Conservation (phyloP, 2,888 invertebrate genomes). For the Eupeodes luniger region DNA sequence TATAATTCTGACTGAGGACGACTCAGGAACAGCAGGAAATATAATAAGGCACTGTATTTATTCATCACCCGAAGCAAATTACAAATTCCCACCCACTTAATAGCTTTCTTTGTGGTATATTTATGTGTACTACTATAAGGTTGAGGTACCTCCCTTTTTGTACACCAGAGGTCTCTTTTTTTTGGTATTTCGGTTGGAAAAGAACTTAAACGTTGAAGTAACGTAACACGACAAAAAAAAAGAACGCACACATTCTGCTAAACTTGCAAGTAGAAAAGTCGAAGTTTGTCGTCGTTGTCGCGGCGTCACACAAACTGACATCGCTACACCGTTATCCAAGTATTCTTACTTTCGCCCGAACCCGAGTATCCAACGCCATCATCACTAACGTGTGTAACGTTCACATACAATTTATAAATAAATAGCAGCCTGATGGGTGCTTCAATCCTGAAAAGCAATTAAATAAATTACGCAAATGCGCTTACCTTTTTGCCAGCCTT, state of each 20-base stretch:
- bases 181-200: conserved; percentile 28
- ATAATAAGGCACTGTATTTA: conserved; percentile 47
- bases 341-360: neutral
- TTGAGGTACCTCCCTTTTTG: too few species aligned
- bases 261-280: conserved; percentile 53
- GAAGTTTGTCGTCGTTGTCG: conserved; percentile 1
- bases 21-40: conserved; percentile 33
- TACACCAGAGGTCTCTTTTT: conserved; percentile 1
- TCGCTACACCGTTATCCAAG: neutral
- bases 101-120: conserved; percentile 64
- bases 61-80: conserved; percentile 69
- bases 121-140: neutral
- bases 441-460: conserved; percentile 70
- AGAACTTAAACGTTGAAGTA: neutral
- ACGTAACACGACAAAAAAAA: neutral
- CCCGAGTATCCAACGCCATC: conserved; percentile 8
- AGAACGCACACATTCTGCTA: conserved; percentile 52
- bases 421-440: neutral
- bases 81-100: conserved; percentile 70
- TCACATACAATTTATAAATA: neutral
- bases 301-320: neutral
- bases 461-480: conserved; percentile 76
- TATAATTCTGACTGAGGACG: neutral
- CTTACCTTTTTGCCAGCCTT: conserved; percentile 86
- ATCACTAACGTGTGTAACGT: neutral